Conservation (phyloP, 2,888 invertebrate species). For the Ophioninae sp. region DNA sequence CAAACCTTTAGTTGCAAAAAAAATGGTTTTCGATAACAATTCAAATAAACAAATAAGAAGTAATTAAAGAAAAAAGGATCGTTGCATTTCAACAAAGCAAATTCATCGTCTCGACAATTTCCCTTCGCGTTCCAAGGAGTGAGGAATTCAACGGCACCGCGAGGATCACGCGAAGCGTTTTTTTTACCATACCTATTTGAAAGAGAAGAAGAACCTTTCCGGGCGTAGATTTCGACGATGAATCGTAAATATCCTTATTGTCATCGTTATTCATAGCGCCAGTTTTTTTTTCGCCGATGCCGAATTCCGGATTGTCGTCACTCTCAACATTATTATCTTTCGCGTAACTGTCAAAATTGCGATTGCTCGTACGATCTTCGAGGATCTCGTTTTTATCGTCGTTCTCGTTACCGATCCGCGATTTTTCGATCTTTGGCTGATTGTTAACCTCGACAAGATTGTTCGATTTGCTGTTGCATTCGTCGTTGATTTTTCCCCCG, state of each 20-base stretch:
- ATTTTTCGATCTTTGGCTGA: not conserved
- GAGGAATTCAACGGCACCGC: not conserved
- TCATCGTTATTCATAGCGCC: conserved; percentile 1
- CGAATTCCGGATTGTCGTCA: not conserved
- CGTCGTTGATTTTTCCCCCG: conserved; percentile 8
- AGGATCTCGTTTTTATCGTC: not conserved
- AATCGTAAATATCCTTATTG: conserved; percentile 30
- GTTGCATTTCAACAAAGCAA: not conserved
- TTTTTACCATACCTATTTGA: conserved; percentile 58
- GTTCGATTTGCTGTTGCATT: not conserved
- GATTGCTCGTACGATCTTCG: not conserved
- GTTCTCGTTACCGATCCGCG: not conserved
- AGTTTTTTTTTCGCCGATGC: not conserved
- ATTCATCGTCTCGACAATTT: not conserved
- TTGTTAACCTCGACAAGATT: not conserved
- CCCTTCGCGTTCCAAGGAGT: too few relatives aligned
- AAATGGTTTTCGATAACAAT: too few relatives aligned
- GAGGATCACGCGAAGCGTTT: conserved; percentile 16
- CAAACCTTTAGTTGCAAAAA: too few relatives aligned
- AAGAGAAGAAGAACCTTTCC: conserved; percentile 60
- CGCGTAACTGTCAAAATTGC: not conserved
- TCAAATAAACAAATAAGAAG: too few relatives aligned
- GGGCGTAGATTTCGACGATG: conserved; percentile 56
- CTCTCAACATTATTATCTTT: not conserved
- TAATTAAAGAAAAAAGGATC: not conserved